Evolutionary conservation across 2,888 invertebrate species (phyloP).

Genomic region (Watsonalla cultraria): DNA sequence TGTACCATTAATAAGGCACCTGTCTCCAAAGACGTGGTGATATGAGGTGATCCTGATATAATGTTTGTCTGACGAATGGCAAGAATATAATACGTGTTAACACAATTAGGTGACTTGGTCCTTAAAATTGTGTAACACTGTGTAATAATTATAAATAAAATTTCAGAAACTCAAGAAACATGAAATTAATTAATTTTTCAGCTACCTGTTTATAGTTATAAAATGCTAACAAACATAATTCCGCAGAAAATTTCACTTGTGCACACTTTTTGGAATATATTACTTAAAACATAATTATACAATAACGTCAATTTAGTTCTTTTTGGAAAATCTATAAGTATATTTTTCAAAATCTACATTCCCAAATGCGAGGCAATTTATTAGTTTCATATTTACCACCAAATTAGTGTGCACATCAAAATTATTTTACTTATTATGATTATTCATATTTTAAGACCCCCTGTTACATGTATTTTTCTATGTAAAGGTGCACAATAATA

Average conservation of each 20-base stretch:
- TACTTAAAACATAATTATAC: constrained; percentile 62
- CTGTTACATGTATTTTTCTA: constrained; percentile 64
- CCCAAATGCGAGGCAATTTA: constrained; percentile 78
- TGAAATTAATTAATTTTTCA: not conserved
- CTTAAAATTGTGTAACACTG: not conserved
- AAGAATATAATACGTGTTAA: too few species aligned
- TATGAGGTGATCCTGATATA: constrained; percentile 10
- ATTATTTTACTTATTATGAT: constrained; percentile 21
- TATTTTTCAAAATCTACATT: constrained; percentile 75
- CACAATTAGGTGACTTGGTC: too few species aligned
- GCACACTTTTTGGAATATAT: constrained; percentile 55
- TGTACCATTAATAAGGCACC: constrained; percentile 32
- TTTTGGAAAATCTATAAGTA: constrained; percentile 69
- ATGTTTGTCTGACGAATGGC: too few species aligned
- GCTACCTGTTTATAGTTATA: not conserved
- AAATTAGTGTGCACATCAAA: constrained; percentile 51
- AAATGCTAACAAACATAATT: not conserved
- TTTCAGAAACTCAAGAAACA: too few species aligned
- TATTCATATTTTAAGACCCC: constrained; percentile 49
- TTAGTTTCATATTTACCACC: constrained; percentile 59
- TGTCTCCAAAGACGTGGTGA: constrained; percentile 24
- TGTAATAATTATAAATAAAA: constrained; percentile 8
- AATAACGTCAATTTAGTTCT: constrained; percentile 54
- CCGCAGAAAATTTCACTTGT: constrained; percentile 23
- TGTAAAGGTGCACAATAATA: constrained; percentile 37